Evolutionary conservation across 2,113 vertebrate species (phyloP).

Genomic region (Gobiocypris rarus): DNA sequence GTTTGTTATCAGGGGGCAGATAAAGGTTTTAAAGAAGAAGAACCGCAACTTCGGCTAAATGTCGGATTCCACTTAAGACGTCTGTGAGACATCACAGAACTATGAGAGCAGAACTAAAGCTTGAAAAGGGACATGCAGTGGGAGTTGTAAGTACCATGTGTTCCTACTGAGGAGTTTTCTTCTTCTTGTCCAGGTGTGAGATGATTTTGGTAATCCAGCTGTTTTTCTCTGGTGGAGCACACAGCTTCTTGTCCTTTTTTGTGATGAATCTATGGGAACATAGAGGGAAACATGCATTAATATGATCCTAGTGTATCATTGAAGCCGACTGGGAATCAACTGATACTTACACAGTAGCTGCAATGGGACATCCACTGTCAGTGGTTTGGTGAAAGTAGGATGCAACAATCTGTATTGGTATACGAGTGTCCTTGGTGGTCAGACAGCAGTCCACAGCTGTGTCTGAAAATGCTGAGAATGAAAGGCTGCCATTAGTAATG

Average conservation of each 20-base stretch:
- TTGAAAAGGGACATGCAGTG: not conserved
- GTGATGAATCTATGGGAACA: constrained; percentile 51
- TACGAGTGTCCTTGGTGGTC: not conserved
- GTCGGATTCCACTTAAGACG: not conserved
- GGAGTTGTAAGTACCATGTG: not conserved
- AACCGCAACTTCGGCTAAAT: not conserved
- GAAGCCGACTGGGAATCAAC: not conserved
- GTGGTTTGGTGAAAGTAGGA: constrained; percentile 32
- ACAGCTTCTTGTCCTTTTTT: constrained; percentile 47
- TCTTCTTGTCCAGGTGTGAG: constrained; percentile 37
- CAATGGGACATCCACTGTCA: constrained; percentile 42
- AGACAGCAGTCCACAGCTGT: constrained; percentile 48
- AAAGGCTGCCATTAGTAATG: not conserved
- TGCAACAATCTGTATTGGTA: constrained; percentile 36
- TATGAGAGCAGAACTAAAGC: constrained; percentile 1
- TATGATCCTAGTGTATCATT: not conserved
- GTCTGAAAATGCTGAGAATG: constrained; percentile 33
- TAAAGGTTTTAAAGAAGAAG: not conserved
- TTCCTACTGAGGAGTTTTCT: not conserved
- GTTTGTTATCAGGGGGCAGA: not conserved
- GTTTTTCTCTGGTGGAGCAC: constrained; percentile 36
- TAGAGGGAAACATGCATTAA: not conserved
- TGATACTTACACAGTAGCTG: constrained; percentile 54
- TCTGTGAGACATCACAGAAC: not conserved
- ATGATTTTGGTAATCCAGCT: constrained; percentile 46